Evolutionary conservation across 1,140 invertebrate genomes (phyloP), one percentile per base, ranked within the genome.

Genomic region (Leguminivora glycinivorella): DNA sequence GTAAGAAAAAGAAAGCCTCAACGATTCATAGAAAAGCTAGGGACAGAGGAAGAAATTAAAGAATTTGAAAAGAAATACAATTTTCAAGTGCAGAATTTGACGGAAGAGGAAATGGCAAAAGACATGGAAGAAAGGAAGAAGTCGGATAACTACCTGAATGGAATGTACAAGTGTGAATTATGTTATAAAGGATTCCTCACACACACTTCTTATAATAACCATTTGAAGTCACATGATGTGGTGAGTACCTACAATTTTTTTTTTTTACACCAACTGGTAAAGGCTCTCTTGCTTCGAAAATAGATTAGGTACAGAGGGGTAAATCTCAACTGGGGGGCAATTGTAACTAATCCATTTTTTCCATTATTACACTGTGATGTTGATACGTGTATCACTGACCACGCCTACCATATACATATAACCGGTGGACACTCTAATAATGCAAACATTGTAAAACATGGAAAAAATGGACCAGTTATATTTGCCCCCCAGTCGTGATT

Each of bases 41-140:
- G 26, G 26, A 63, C 25, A 2, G 58, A 63, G 31, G 58, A 63
- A 9, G 58, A 31, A 9, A 29, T 63, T 0, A 63, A 29, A 7
- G 58, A 63, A 34, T 63, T 63, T 34, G 58, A 63, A 14, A 31
- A 63, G 26, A 63, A 63, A 29, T 63, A 63, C 5, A 63, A 63
- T 29, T 63, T 63, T 19, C 25, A 63, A 31, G 26, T 63, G n/a
- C 25, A 29, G 22, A 29, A 26, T 29, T 29, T 63, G n/a, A 29
- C 58, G 4, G 58, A 63, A 31, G 58, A 63, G 4, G 58, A 63
- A 9, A 63, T 63, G 58, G 58, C 7, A 1, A 63, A 34, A 6
- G 58, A 63, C 1, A 63, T 63, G 58, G 58, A 34, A 29, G 58
- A 63, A 17, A 63, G 58, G 9, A 63, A 29, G 26, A 17, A 63